A percentile compares a stretch with the other conserved stretches of the same genome.
Conservation (phyloP, 2,113 vertebrate species). For the Solenodon paradoxus region DNA sequence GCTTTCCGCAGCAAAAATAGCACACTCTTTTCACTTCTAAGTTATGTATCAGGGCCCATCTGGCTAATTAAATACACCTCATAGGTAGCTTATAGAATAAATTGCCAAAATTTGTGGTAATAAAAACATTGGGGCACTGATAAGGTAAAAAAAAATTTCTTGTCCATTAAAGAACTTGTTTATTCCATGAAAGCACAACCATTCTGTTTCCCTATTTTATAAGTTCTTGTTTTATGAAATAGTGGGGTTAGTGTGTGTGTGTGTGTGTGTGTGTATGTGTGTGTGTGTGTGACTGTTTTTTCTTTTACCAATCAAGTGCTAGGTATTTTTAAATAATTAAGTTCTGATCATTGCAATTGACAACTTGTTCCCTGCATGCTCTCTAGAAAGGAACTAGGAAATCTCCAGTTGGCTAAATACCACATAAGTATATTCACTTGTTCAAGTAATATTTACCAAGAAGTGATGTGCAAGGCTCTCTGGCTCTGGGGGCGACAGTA, state of each 20-base stretch:
- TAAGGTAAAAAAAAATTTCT: neutral
- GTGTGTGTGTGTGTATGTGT: neutral
- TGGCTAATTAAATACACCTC: neutral
- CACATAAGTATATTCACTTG: neutral
- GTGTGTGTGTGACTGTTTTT: neutral
- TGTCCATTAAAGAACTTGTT: neutral
- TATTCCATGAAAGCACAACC: neutral
- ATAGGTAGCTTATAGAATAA: neutral
- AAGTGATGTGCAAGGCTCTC: neutral
- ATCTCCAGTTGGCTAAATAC: neutral
- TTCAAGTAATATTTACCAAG: neutral
- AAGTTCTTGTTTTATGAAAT: slow-evolving; percentile 2
- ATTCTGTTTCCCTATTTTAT: neutral
- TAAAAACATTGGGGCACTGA: neutral
- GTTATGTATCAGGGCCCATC: neutral
- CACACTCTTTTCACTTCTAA: neutral
- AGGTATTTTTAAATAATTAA: neutral
- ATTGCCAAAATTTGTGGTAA: neutral
- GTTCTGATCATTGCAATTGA: slow-evolving; percentile 4
- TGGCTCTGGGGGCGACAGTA: neutral
- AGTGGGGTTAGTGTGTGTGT: neutral
- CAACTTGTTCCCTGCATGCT: neutral
- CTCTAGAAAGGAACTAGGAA: neutral
- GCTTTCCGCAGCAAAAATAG: neutral
- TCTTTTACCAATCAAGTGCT: neutral